Conservation (phyloP, 2,113 vertebrate genomes). For the Boleophthalmus pectinirostris region DNA sequence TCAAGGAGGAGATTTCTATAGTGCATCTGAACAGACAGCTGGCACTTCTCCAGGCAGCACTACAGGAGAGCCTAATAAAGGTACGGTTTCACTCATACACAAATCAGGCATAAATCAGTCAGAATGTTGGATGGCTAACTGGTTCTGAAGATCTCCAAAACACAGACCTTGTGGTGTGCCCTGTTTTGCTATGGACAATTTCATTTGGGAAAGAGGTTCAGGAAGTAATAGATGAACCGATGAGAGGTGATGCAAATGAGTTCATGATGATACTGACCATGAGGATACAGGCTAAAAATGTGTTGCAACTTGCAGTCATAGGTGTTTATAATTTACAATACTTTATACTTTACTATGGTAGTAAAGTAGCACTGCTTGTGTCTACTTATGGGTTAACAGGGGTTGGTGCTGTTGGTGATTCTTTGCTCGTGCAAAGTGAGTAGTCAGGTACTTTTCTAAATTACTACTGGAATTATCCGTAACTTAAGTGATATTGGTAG, state of each 20-base stretch:
- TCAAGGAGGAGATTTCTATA: slow-evolving; percentile 75
- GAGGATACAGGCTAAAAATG: neutral
- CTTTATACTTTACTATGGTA: no score
- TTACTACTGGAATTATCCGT: no score
- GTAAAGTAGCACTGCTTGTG: no score
- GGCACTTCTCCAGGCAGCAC: slow-evolving; percentile 59
- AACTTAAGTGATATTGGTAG: no score
- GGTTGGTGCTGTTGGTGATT: no score
- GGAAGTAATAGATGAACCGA: neutral
- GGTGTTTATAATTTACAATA: no score
- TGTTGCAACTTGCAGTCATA: no score
- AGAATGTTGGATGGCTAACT: neutral
- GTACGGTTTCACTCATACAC: slow-evolving; percentile 41
- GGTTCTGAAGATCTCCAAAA: neutral
- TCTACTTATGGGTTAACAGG: no score
- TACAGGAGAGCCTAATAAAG: slow-evolving; percentile 62
- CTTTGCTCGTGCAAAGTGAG: no score
- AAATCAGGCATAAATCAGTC: neutral
- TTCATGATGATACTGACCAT: no score
- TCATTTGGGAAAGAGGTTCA: neutral
- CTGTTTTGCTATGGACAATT: neutral
- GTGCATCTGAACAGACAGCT: slow-evolving; percentile 68
- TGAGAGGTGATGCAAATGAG: neutral
- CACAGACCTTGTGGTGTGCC: neutral
- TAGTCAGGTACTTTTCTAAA: no score